Conservation (phyloP, 2,888 invertebrate genomes). For the Latrodectus elegans region DNA sequence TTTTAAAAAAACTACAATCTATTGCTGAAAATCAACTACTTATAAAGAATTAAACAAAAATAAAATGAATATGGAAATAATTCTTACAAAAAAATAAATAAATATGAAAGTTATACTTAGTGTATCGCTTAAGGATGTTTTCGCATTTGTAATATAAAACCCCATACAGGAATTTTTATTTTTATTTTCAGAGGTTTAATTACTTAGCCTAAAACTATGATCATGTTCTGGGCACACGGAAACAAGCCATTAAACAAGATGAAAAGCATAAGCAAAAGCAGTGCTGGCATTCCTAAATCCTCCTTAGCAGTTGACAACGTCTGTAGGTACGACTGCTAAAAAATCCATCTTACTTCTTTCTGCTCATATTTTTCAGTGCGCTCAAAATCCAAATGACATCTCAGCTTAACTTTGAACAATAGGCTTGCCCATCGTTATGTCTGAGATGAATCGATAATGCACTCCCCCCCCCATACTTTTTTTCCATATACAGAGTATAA, state of each 20-base stretch:
- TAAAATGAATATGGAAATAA: too few species aligned
- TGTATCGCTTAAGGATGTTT: too few species aligned
- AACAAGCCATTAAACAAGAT: slow-evolving; percentile 33
- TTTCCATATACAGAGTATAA: not conserved
- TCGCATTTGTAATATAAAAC: too few species aligned
- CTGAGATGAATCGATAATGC: slow-evolving; percentile 62
- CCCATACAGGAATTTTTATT: too few species aligned
- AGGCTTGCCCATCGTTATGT: slow-evolving; percentile 50
- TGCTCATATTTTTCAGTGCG: slow-evolving; percentile 19
- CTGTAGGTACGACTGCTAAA: slow-evolving; percentile 1
- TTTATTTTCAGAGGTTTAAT: too few species aligned
- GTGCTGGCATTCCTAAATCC: slow-evolving; percentile 18
- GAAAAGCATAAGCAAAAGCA: slow-evolving; percentile 18
- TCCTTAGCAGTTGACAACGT: slow-evolving; percentile 51
- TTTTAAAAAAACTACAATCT: too few species aligned
- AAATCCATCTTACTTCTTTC: not conserved
- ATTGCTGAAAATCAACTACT: too few species aligned
- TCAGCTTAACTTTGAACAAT: slow-evolving; percentile 56
- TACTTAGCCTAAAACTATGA: too few species aligned
- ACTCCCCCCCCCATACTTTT: not conserved
- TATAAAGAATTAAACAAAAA: too few species aligned
- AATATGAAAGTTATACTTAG: too few species aligned
- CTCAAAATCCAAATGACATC: slow-evolving; percentile 57
- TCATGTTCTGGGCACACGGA: slow-evolving; percentile 24
- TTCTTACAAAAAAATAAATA: too few species aligned